Evolutionary conservation across 1,140 invertebrate genomes (phyloP), one percentile per base, ranked within the genome.

Genomic region (Plectrocnemia conspersa): DNA sequence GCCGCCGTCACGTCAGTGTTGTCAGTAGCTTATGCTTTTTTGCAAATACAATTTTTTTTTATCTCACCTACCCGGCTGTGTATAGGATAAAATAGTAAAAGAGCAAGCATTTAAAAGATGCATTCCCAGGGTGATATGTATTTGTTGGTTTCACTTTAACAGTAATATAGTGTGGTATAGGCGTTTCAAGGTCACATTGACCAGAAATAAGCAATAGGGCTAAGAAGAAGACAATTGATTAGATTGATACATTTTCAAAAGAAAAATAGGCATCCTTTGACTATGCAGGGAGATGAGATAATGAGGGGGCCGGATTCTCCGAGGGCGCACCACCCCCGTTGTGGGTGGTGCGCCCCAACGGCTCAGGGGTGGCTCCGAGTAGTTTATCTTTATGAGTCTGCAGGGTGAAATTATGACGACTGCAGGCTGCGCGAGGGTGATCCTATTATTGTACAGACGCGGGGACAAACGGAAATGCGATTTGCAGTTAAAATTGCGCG

Each of bases 351-450:
- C 15, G 42, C 25, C 23, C 22, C 22, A 16, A 40, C 16, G 22
- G 13, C 33, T 16, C 15, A 10, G 35, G 53, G 47, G 53, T 4
- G 50, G 40, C 10, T n/a, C 10, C 24, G 54, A 32, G 32, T 19
- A 29, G 49, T 56, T 56, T 58, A 61, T 61, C 59, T 61, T 61
- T 61, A 61, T 61, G 52, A 48, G 55, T 61, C 59, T 58, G 59
- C 59, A 52, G 54, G 54, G 59, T 57, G 59, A 61, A 61, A 58
- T 61, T 61, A 61, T 58, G 55, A 58, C 54, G 50, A 57, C 58
- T 61, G 58, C 58, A 61, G 44, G 50, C 47, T 50, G 47, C 50
- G 52, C 36, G 32, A 36, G 58, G 54, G 58, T 50, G 49, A 53
- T 56, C 49, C 45, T 55, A 54, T 54, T 60, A 53, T 53, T 60